Evolutionary conservation across 2,113 vertebrate species (phyloP).

Genomic region (Neoarius graeffei): DNA sequence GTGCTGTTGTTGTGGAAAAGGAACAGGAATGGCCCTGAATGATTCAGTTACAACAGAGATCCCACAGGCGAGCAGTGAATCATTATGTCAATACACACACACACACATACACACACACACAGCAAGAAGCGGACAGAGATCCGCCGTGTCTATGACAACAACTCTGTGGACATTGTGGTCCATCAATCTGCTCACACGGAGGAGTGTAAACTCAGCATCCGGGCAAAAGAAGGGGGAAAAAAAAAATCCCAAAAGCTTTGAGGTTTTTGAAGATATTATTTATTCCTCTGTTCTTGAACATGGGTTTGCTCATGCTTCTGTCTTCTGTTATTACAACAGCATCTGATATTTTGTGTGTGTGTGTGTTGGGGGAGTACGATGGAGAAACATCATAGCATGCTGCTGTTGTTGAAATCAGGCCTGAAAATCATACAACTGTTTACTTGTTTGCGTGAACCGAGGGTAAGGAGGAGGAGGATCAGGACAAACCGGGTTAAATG

Average conservation of each 20-base stretch:
- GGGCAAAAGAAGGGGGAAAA: background rate
- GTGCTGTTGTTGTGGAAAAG: slow-evolving; percentile 7
- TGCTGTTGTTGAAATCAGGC: background rate
- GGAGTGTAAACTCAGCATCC: slow-evolving; percentile 49
- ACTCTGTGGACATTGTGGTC: slow-evolving; percentile 25
- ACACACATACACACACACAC: slow-evolving; percentile 21
- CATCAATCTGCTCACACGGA: background rate
- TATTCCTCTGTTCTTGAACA: background rate
- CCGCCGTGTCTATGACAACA: slow-evolving; percentile 63
- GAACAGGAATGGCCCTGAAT: background rate
- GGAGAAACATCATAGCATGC: background rate
- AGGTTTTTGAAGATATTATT: background rate
- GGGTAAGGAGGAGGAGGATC: background rate
- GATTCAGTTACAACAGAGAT: slow-evolving; percentile 50
- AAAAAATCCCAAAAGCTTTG: background rate
- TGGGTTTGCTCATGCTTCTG: background rate
- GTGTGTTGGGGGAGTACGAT: too few relatives aligned
- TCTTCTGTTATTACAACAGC: background rate
- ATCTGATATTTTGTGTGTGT: background rate
- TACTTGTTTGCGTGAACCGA: background rate
- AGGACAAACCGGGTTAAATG: background rate
- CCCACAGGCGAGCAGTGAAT: slow-evolving; percentile 58
- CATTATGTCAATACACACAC: slow-evolving; percentile 49
- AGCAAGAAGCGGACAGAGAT: slow-evolving; percentile 45
- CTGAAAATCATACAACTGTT: background rate